Base-by-base conservation (phyloP, 2,888 invertebrate species). In the Hydriomena furcata region DNA sequence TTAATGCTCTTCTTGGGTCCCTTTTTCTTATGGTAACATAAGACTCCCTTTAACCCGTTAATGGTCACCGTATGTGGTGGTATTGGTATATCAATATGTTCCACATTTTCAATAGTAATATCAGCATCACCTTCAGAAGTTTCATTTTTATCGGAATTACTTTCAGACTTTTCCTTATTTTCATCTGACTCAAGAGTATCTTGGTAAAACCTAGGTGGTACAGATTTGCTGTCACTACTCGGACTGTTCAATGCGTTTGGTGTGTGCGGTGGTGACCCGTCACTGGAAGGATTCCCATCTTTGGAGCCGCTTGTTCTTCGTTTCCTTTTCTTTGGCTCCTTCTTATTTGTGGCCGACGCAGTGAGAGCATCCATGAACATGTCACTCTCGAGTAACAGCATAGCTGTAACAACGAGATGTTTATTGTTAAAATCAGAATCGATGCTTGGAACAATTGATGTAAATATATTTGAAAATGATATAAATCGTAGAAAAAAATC, bases 291-390 rank as follows among this genome's bases (percentile, higher is more conserved):
- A 60, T 76, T 83, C 4, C 91, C 92, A 64, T 96, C 95, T 74
- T 94, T 96, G 1, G 94, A 93, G 2, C 92, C 91, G 61, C 94
- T 94, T 0, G 93, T 91, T 31, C 95, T 91, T 32, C 96, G 93
- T 82, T 96, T 96, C 49, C 95, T 91, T 74, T 97, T 97, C 67
- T 94, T 93, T 1, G 94, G 92, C 58, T 95, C 94, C 76, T 96
- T 91, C 91, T 94, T 85, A 17, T 94, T 94, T 5, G 96, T 94
- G 0, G 94, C 94, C 1, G 95, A 95, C 3, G 95, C 95, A 60
- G 93, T 92, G 24, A 98, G 86, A 0, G 97, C 97, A 80, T 98
- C 97, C 94, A 97, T 97, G 77, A 98, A 98, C 84, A 97, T 94
- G 70, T 96, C 96, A 73, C 97, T 97, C 79, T 98, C 98, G 75